These are phyloP conservation scores for Eutrigla gurnardus DNA, from an alignment of 2,797 vertebrate genomes.

Conservation along the genomic window DNA sequence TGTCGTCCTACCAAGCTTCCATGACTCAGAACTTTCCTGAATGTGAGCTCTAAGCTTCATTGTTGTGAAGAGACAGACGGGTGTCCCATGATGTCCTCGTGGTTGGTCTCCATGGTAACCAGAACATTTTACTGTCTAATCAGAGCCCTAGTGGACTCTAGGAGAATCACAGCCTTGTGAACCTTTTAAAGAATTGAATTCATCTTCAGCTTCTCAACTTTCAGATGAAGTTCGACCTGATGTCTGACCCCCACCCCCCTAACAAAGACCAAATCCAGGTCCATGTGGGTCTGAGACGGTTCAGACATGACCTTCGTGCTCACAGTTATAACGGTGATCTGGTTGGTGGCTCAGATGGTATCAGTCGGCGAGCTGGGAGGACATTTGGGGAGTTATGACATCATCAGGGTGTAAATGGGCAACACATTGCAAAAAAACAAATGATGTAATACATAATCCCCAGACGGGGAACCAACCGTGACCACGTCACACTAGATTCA, in stretches of 20 bases:
- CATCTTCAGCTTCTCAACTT: too few relatives aligned
- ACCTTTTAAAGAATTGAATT: too few relatives aligned
- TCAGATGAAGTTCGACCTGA: too few relatives aligned
- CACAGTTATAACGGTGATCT: background rate
- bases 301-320: too few relatives aligned
- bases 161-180: too few relatives aligned
- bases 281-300: too few relatives aligned
- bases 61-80: slow-evolving; percentile 39
- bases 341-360: background rate
- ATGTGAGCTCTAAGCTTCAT: slow-evolving; percentile 26
- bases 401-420: slow-evolving; percentile 24
- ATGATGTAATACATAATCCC: slow-evolving; percentile 8
- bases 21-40: slow-evolving; percentile 38
- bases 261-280: too few relatives aligned
- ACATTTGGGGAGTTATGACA: slow-evolving; percentile 17
- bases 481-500: too few relatives aligned
- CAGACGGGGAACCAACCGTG: slow-evolving; percentile 8
- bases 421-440: background rate
- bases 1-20: slow-evolving; percentile 17
- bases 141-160: too few relatives aligned
- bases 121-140: too few relatives aligned
- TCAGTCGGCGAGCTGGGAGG: background rate
- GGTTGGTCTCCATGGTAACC: too few relatives aligned
- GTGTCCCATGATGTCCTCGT: slow-evolving; percentile 48
- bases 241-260: too few relatives aligned